phyloP scores from a whole-genome alignment of 2,113 vertebrate genomes.

The Nanorana parkeri region DNA sequence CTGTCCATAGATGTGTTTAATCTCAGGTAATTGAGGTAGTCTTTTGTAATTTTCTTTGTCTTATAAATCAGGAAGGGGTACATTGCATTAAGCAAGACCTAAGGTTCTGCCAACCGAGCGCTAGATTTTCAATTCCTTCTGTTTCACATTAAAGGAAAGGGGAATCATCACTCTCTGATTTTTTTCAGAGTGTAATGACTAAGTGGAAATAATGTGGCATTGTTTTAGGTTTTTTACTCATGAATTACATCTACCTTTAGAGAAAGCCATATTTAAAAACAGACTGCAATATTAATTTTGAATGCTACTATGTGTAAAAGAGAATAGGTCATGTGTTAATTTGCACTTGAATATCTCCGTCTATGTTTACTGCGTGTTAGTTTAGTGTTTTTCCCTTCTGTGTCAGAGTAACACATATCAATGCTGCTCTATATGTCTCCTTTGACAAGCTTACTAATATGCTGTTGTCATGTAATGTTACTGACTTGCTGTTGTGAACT shows the following conservation, averaged over 20 bases:
- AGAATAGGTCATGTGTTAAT: constrained; percentile 60
- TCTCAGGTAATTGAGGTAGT: constrained; percentile 80
- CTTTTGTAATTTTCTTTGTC: constrained; percentile 42
- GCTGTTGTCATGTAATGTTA: constrained; percentile 60
- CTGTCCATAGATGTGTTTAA: constrained; percentile 67
- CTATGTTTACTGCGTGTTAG: constrained; percentile 63
- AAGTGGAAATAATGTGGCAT: constrained; percentile 56
- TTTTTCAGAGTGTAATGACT: constrained; percentile 60
- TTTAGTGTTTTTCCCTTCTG: constrained; percentile 58
- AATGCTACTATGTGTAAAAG: constrained; percentile 65
- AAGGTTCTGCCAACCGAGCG: constrained; percentile 55
- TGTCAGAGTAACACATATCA: constrained; percentile 58
- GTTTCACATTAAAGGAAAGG: constrained; percentile 49
- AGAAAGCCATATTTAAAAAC: constrained; percentile 80
- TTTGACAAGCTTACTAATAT: constrained; percentile 64
- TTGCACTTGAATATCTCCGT: constrained; percentile 65
- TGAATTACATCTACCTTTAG: constrained; percentile 71
- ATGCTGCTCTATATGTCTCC: constrained; percentile 62
- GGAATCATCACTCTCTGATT: constrained; percentile 57
- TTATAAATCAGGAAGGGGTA: constrained; percentile 61
- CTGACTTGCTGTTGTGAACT: constrained; percentile 78
- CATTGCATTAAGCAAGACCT: constrained; percentile 53
- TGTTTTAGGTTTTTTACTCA: constrained; percentile 59
- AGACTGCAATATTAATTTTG: constrained; percentile 76
- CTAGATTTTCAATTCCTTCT: constrained; percentile 56